Evolutionary conservation across 2,797 vertebrate species (phyloP).

Genomic region (Iguana delicatissima): DNA sequence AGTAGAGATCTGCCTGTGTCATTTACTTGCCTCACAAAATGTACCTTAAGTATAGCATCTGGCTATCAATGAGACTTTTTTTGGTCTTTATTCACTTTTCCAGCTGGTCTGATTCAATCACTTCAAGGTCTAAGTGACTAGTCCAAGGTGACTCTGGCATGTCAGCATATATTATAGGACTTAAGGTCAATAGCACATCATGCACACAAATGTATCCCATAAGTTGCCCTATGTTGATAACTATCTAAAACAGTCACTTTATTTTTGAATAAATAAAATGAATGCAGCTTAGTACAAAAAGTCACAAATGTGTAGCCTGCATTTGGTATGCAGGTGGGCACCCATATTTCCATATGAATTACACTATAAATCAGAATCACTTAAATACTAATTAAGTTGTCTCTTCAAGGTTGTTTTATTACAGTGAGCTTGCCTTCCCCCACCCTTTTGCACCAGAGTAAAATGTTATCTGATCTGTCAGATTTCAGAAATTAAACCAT

Average conservation of each 20-base stretch:
- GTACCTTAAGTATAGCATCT: slow-evolving; percentile 59
- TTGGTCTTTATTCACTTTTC: slow-evolving; percentile 59
- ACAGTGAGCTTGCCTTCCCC: slow-evolving; percentile 20
- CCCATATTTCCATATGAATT: slow-evolving; percentile 71
- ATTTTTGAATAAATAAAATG: slow-evolving; percentile 45
- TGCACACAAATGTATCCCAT: not conserved
- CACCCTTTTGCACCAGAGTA: slow-evolving; percentile 48
- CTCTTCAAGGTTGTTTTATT: slow-evolving; percentile 75
- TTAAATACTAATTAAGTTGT: slow-evolving; percentile 78
- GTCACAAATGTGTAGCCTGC: slow-evolving; percentile 62
- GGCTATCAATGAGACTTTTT: slow-evolving; percentile 47
- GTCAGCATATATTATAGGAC: slow-evolving; percentile 30
- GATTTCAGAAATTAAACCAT: slow-evolving; percentile 33
- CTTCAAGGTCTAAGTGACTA: slow-evolving; percentile 65
- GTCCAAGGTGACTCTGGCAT: slow-evolving; percentile 64
- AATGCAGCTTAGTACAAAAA: slow-evolving; percentile 64
- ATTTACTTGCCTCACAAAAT: slow-evolving; percentile 40
- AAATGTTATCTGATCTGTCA: slow-evolving; percentile 66
- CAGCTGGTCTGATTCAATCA: slow-evolving; percentile 60
- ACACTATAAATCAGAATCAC: slow-evolving; percentile 72
- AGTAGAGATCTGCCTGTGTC: slow-evolving; percentile 49
- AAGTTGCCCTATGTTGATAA: slow-evolving; percentile 35
- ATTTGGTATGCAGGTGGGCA: slow-evolving; percentile 69
- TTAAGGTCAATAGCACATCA: slow-evolving; percentile 28
- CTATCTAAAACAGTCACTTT: slow-evolving; percentile 56